Evolutionary conservation across 2,113 vertebrate genomes (phyloP).

Genomic region (Lepus americanus): DNA sequence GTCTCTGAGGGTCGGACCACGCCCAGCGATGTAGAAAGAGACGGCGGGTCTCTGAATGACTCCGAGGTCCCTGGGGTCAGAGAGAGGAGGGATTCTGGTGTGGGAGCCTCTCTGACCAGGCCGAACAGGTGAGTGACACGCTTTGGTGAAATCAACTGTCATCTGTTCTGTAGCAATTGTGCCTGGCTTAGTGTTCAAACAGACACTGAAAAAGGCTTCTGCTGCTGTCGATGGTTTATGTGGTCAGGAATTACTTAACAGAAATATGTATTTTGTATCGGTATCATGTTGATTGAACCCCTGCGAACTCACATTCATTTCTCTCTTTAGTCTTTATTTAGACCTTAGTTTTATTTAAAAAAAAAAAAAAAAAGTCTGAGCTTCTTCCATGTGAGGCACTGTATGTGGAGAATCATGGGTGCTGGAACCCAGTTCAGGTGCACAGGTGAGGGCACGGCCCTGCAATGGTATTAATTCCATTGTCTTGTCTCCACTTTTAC

Average conservation of each 20-base stretch:
- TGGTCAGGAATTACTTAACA: background rate
- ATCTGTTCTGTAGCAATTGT: background rate
- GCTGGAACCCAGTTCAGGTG: background rate
- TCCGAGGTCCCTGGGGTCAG: slow-evolving; percentile 90
- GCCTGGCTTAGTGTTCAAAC: background rate
- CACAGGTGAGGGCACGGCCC: background rate
- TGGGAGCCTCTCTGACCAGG: slow-evolving; percentile 96
- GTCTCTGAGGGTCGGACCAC: slow-evolving; percentile 93
- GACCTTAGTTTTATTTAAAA: background rate
- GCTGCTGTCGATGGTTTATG: background rate
- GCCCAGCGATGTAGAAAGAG: slow-evolving; percentile 93
- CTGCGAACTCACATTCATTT: background rate
- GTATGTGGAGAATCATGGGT: background rate
- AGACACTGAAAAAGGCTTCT: background rate
- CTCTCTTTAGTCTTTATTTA: background rate
- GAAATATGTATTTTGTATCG: background rate
- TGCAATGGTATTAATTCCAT: background rate
- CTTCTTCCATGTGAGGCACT: background rate
- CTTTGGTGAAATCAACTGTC: background rate
- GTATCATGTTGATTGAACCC: background rate
- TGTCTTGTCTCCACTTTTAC: background rate
- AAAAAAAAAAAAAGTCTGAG: background rate
- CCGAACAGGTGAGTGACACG: slow-evolving; percentile 92
- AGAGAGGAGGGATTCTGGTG: slow-evolving; percentile 97
- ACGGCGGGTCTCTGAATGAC: slow-evolving; percentile 93